Evolutionary conservation across 1,140 invertebrate genomes (phyloP), one percentile per base, ranked within the genome.

Genomic region (Acromyrmex charruanus): DNA sequence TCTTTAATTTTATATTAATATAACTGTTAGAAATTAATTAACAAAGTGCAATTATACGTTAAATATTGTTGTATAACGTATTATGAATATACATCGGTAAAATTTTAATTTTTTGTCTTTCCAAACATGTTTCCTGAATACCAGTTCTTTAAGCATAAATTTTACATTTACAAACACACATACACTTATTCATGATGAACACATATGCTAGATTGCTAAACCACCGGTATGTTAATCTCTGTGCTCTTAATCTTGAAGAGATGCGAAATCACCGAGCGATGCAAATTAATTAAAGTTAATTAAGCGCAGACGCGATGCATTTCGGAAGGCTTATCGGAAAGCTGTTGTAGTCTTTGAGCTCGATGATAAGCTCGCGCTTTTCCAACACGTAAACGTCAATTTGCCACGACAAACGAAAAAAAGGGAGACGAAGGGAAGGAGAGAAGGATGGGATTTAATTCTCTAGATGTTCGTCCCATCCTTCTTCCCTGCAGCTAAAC

Each of bases 241-340:
- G 65, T 84, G 59, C 80, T 77, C 77, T 91, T 87, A 91, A 91
- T 84, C 85, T 86, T 72, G 21, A 44, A 49, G 55, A 87, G 74
- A 87, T 65, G 59, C 63, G 66, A 87, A 85, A 87, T 87, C 39
- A 72, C 44, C 66, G 63, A 59, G 65, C 53, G 75, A 49, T 21
- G 55, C 35, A 68, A 68, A 88, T 91, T 91, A 91, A 91, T 91
- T 86, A 87, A 85, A 69, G 53, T 86, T 91, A 89, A 91, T 89
- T 89, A 85, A 88, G 75, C 77, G 63, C 28, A 65, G 49, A 63
- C 65, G 77, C 25, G 39, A 66, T 79, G 59, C 65, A 31, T 86
- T 81, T 75, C 28, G 49, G 75, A 58, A 18, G 18, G 14, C 59
- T 61, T 65, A 61, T 71, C 61, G 51, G 14, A 66, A 49, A n/a